phyloP scores from a whole-genome alignment of 2,113 vertebrate species.

The Hippolais icterina region DNA sequence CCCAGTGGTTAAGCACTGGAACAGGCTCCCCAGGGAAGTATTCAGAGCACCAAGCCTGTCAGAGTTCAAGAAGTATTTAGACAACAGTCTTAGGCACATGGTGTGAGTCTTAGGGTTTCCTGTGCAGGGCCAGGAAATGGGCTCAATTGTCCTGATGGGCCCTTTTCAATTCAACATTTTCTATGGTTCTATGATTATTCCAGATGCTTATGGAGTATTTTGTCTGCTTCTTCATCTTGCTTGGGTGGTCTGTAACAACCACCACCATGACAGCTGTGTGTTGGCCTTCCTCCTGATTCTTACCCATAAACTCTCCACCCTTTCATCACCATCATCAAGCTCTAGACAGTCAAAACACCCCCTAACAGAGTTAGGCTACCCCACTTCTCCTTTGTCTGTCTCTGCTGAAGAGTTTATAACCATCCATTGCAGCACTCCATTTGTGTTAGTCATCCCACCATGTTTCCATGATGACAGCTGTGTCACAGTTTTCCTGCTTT shows the following conservation, averaged over 20 bases:
- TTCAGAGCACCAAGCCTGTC: not conserved
- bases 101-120: not conserved
- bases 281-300: not conserved
- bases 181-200: not conserved
- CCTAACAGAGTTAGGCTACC: not conserved
- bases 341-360: not conserved
- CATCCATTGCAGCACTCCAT: not conserved
- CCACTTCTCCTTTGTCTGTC: not conserved
- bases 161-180: not conserved
- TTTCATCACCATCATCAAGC: not conserved
- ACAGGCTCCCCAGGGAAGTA: not conserved
- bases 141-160: not conserved
- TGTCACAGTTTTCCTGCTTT: not conserved
- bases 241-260: not conserved
- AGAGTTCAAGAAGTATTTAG: not conserved
- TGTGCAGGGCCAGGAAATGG: not conserved
- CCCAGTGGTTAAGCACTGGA: not conserved
- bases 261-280: not conserved
- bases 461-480: not conserved
- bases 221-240: not conserved
- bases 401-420: not conserved
- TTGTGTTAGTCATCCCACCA: not conserved
- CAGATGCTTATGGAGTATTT: not conserved
- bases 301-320: not conserved
- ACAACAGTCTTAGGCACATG: not conserved